phyloP scores from a whole-genome alignment of 53 echinoderm and acorn worm species.

The Astropecten irregularis region DNA sequence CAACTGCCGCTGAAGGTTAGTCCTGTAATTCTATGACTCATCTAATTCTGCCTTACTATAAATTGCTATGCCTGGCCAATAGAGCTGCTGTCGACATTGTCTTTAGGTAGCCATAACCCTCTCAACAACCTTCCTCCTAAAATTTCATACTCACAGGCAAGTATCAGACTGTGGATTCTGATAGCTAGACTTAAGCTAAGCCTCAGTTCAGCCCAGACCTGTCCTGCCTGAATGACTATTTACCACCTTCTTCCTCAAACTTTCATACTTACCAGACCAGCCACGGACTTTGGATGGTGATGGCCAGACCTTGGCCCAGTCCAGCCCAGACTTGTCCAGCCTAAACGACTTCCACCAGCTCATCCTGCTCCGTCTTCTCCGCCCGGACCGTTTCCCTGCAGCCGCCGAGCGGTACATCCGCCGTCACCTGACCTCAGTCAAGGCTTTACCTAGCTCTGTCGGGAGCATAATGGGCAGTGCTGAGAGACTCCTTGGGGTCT shows the following conservation, averaged over 20 bases:
- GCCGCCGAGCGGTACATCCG: constrained; percentile 73
- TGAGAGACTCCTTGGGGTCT: constrained; percentile 68
- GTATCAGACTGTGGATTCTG: too few species aligned
- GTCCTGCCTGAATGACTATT: not conserved
- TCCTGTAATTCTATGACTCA: too few species aligned
- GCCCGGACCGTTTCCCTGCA: constrained; percentile 82
- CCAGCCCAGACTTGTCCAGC: constrained; percentile 80
- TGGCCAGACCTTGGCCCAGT: constrained; percentile 66
- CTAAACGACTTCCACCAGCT: constrained; percentile 95
- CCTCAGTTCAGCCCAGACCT: too few species aligned
- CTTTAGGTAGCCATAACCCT: too few species aligned
- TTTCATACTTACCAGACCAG: constrained; percentile 33
- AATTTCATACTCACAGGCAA: too few species aligned
- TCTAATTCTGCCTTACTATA: too few species aligned
- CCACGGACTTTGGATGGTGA: constrained; percentile 51
- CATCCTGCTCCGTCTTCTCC: constrained; percentile 80
- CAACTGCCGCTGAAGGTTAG: constrained; percentile 40
- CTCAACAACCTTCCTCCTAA: too few species aligned
- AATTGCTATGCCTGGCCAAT: too few species aligned
- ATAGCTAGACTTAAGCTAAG: too few species aligned
- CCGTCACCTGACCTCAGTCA: constrained; percentile 84
- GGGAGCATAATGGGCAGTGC: constrained; percentile 78
- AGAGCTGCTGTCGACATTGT: too few species aligned
- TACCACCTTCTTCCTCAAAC: not conserved
- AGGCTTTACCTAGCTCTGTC: constrained; percentile 67